phyloP scores from a whole-genome alignment of 2,888 invertebrate genomes.

The Lithophane semibrunnea region DNA sequence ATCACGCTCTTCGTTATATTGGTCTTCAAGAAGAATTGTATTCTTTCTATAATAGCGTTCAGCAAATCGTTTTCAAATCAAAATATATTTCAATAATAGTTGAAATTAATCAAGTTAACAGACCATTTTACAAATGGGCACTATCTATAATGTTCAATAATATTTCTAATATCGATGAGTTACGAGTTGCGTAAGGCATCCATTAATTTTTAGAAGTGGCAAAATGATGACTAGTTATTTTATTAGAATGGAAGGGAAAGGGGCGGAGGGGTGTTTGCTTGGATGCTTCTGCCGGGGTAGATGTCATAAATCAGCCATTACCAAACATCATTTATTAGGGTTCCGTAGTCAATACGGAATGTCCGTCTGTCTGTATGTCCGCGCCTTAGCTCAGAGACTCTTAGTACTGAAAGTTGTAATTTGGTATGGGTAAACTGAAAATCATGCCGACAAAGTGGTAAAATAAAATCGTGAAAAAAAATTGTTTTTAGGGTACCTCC shows the following conservation, averaged over 20 bases:
- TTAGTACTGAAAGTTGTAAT: too few relatives aligned
- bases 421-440: too few relatives aligned
- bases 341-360: too few relatives aligned
- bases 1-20: background rate
- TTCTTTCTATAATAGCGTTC: slow-evolving; percentile 1
- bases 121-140: slow-evolving; percentile 43
- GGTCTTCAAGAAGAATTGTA: background rate
- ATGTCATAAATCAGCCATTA: slow-evolving; percentile 55
- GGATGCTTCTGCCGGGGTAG: slow-evolving; percentile 19
- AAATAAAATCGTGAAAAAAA: too few relatives aligned
- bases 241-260: slow-evolving; percentile 41
- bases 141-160: slow-evolving; percentile 59
- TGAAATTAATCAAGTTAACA: slow-evolving; percentile 49
- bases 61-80: slow-evolving; percentile 30
- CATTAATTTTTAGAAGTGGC: slow-evolving; percentile 61
- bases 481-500: too few relatives aligned
- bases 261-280: slow-evolving; percentile 18
- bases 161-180: slow-evolving; percentile 58
- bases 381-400: too few relatives aligned
- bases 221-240: slow-evolving; percentile 60
- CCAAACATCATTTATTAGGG: slow-evolving; percentile 26
- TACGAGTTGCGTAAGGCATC: slow-evolving; percentile 51
- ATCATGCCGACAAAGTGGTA: too few relatives aligned
- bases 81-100: slow-evolving; percentile 41
- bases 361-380: too few relatives aligned